Evolutionary conservation across 35 echinoderm and acorn worm genomes (phyloP).

Genomic region (Ophiothrix spiculata): DNA sequence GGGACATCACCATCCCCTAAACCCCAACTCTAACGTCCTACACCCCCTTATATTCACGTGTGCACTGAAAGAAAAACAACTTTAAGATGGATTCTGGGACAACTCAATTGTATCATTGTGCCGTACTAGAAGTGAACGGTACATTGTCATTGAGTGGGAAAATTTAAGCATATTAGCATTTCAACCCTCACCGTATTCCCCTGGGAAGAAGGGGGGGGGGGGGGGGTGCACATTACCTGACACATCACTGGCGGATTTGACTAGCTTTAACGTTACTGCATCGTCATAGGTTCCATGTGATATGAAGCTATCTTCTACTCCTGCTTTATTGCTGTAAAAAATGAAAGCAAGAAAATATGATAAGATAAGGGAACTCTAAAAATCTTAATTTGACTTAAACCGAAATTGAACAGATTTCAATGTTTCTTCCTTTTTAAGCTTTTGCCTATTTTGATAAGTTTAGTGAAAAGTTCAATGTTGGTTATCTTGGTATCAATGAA

Average conservation of each 20-base stretch:
- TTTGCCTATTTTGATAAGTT: neutral
- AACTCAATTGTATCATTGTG: no score
- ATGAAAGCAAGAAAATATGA: neutral
- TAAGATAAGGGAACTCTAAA: neutral
- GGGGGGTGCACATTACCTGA: slow-evolving; percentile 42
- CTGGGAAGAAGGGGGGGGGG: no score
- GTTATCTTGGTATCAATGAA: neutral
- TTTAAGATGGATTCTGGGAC: no score
- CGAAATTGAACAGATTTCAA: neutral
- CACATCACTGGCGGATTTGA: slow-evolving; percentile 73
- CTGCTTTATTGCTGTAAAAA: slow-evolving; percentile 49
- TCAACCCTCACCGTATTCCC: no score
- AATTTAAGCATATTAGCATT: no score
- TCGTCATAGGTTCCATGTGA: slow-evolving; percentile 75
- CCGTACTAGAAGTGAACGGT: no score
- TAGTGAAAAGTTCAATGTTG: neutral
- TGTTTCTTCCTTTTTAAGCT: neutral
- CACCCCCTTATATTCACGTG: no score
- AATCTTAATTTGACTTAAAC: neutral
- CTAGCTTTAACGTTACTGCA: slow-evolving; percentile 62
- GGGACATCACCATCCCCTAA: no score
- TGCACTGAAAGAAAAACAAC: no score
- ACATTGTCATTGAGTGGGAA: no score
- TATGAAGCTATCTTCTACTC: slow-evolving; percentile 83
- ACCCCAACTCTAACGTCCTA: no score